These are phyloP conservation scores for Pterostichus niger DNA, from an alignment of 2,888 invertebrate genomes.

Conservation along the genomic window DNA sequence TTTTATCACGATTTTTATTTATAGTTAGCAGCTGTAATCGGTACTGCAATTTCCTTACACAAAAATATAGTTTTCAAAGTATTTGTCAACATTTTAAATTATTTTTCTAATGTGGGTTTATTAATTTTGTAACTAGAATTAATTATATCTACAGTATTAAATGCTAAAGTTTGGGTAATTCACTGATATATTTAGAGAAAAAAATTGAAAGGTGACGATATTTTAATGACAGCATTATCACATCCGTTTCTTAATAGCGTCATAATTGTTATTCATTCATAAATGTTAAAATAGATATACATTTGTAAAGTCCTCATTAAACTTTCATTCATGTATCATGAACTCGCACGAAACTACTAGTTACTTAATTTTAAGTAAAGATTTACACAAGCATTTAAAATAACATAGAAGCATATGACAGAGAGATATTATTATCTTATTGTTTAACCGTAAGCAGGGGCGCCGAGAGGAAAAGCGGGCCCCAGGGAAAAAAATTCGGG, in stretches of 20 bases:
- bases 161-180: neutral
- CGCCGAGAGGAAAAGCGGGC: no score
- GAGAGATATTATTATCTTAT: no score
- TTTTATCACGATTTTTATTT: slow-evolving; percentile 38
- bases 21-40: neutral
- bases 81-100: neutral
- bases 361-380: no score
- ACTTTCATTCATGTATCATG: slow-evolving; percentile 11
- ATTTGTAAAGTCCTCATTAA: slow-evolving; percentile 7
- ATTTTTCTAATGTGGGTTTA: neutral
- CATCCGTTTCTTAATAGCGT: slow-evolving; percentile 30
- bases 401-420: no score
- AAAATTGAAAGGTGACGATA: neutral
- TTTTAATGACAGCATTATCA: neutral
- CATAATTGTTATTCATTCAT: slow-evolving; percentile 13
- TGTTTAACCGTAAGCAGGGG: no score
- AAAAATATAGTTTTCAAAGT: neutral
- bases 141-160: neutral
- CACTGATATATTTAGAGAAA: neutral
- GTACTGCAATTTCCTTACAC: slow-evolving; percentile 15
- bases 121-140: neutral
- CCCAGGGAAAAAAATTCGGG: no score
- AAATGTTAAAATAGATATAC: neutral
- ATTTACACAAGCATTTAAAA: no score
- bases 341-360: neutral